Evolutionary conservation across 2,797 vertebrate species (phyloP).

Genomic region (Gymnothorax javanicus): DNA sequence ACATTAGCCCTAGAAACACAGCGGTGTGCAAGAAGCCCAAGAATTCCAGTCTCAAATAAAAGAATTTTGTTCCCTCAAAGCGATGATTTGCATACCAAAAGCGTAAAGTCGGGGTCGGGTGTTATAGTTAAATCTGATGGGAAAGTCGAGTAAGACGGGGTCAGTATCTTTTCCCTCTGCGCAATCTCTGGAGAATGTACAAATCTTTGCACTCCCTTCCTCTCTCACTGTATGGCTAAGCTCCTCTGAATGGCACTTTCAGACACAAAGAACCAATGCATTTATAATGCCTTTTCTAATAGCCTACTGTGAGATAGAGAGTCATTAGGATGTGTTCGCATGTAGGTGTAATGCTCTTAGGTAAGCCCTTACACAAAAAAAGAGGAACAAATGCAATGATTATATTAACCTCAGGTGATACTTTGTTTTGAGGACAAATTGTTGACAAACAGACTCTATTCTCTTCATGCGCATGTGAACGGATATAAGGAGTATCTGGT

Average conservation of each 20-base stretch:
- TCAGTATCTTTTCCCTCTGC: constrained; percentile 61
- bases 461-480: neutral
- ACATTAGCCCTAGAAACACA: constrained; percentile 51
- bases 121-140: constrained; percentile 51
- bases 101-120: constrained; percentile 50
- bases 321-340: constrained; percentile 22
- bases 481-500: too few relatives aligned
- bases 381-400: constrained; percentile 32
- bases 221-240: constrained; percentile 45
- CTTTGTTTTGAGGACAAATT: constrained; percentile 17
- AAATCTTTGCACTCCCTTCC: constrained; percentile 51
- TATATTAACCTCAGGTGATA: constrained; percentile 24
- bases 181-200: constrained; percentile 71
- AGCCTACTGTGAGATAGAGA: neutral
- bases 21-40: constrained; percentile 40
- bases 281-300: constrained; percentile 40
- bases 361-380: neutral
- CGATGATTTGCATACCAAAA: constrained; percentile 59
- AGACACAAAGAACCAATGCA: constrained; percentile 33
- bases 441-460: neutral
- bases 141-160: constrained; percentile 53
- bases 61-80: constrained; percentile 48
- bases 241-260: constrained; percentile 31
- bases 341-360: constrained; percentile 22
- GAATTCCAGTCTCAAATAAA: constrained; percentile 50